Evolutionary conservation across 2,113 vertebrate species (phyloP), one percentile per base, ranked within the genome.

Genomic region (Phodopus roborovskii): DNA sequence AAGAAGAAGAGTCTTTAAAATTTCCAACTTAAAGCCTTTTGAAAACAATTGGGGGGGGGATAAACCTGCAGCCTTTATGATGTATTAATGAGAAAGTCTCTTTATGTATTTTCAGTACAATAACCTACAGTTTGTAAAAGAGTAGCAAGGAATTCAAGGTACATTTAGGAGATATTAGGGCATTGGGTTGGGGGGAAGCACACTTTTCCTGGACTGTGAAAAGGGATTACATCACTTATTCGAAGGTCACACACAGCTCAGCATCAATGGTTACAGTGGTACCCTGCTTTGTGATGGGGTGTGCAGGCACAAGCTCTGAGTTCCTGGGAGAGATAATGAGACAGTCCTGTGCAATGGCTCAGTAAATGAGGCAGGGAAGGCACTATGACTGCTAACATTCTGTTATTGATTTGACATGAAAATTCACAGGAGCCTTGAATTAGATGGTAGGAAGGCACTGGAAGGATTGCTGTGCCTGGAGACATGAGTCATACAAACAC

Each of bases 61-160:
- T 71, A 91, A 96, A 97, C 88, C 93, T 96, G 96, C 96, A 98
- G 91, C 73, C 92, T 97, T 96, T 97, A 94, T 87, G 97, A 26
- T 93, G 58, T 89, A 74, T 81, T 97, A 68, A 97, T 91, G 94
- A 98, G 89, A 97, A 48, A 66, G 92, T 97, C 93, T 96, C 95
- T 97, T 96, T 94, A 93, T 94, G 64, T 96, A 91, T 96, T 98
- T 98, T 97, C 86, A 93, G 91, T 83, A 97, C 92, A 97, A 97
- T 90, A 96, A 96, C 94, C 97, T 97, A 94, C 92, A 96, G 98
- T 98, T 97, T 98, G 79, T 97, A 97, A 98, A 98, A 98, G 96
- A 97, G 94, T 97, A 97, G 93, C 97, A 95, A 94, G 96, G 96
- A 97, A 95, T 97, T 95, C 19, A n/a, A 28, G 56, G 89, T 42